These are phyloP conservation scores for Horisme vitalbata DNA, from an alignment of 2,888 invertebrate genomes.

Conservation along the genomic window DNA sequence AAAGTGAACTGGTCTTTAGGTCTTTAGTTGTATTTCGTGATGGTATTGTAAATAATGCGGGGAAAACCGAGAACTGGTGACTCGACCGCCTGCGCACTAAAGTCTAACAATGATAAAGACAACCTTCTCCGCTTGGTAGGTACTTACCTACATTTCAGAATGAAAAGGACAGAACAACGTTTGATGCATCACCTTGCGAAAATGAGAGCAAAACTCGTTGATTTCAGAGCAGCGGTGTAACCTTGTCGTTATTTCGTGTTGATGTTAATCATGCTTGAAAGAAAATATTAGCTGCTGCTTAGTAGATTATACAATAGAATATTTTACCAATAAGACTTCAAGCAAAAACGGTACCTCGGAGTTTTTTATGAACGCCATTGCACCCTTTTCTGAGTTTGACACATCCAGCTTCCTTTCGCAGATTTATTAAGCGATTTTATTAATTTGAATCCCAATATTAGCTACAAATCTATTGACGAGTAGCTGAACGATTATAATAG, in stretches of 20 bases:
- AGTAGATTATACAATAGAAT: too few relatives aligned
- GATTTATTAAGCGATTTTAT: too few relatives aligned
- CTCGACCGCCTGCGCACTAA: conserved; percentile 50
- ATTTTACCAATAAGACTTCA: too few relatives aligned
- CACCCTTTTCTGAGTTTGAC: too few relatives aligned
- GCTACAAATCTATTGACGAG: conserved; percentile 37
- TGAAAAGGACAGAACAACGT: conserved; percentile 38
- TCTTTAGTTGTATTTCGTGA: conserved; percentile 47
- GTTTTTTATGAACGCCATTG: too few relatives aligned
- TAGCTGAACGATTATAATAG: conserved; percentile 24
- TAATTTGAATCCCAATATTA: too few relatives aligned
- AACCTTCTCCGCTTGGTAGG: conserved; percentile 13
- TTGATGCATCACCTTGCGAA: conserved; percentile 40
- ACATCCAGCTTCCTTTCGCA: too few relatives aligned
- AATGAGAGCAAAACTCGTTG: conserved; percentile 46
- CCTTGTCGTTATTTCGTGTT: conserved; percentile 28
- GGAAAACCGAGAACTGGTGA: conserved; percentile 54
- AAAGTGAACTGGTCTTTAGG: conserved; percentile 34
- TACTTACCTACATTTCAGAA: conserved; percentile 6
- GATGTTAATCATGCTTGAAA: conserved; percentile 5
- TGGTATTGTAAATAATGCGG: conserved; percentile 33
- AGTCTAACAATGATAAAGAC: conserved; percentile 12
- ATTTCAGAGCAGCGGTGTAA: conserved; percentile 12
- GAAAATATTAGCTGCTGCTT: too few relatives aligned
- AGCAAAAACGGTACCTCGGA: too few relatives aligned